phyloP scores from a whole-genome alignment of 1,140 invertebrate species.

The Drosophila neocordata region DNA sequence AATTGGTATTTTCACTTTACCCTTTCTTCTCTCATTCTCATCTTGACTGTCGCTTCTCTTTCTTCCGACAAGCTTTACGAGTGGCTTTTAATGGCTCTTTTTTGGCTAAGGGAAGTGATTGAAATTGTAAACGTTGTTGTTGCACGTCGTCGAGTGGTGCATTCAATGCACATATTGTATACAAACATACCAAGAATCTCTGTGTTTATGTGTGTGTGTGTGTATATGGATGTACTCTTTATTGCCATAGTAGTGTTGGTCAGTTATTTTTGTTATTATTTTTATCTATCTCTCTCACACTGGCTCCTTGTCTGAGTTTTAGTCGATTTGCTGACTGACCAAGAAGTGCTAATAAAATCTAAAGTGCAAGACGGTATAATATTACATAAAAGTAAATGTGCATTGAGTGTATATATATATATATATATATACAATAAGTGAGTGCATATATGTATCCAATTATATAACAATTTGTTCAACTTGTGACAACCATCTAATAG shows the following conservation, averaged over 20 bases:
- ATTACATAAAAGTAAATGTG: constrained; percentile 14
- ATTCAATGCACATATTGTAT: constrained; percentile 50
- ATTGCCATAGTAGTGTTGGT: constrained; percentile 48
- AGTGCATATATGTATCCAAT: constrained; percentile 30
- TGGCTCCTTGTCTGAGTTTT: constrained; percentile 3
- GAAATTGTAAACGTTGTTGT: constrained; percentile 60
- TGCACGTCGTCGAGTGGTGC: constrained; percentile 44
- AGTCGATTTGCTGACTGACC: constrained; percentile 14
- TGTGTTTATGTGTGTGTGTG: neutral
- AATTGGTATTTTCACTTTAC: neutral
- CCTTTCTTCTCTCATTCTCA: neutral
- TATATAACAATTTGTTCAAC: constrained; percentile 54
- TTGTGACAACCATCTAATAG: constrained; percentile 14
- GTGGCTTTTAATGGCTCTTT: constrained; percentile 64
- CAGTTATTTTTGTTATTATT: constrained; percentile 70
- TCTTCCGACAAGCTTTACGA: constrained; percentile 55
- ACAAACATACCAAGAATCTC: neutral
- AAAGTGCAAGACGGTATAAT: constrained; percentile 23
- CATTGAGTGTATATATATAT: constrained; percentile 26
- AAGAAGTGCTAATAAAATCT: constrained; percentile 59
- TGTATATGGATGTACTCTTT: constrained; percentile 19
- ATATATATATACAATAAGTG: constrained; percentile 24
- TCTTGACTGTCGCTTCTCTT: constrained; percentile 16
- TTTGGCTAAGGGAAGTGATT: constrained; percentile 64
- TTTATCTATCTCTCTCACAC: constrained; percentile 40